A percentile compares a stretch with the other conserved stretches of the same genome.
phyloP scores from a whole-genome alignment of 1,140 invertebrate species.

The Drosophila nikananu region DNA sequence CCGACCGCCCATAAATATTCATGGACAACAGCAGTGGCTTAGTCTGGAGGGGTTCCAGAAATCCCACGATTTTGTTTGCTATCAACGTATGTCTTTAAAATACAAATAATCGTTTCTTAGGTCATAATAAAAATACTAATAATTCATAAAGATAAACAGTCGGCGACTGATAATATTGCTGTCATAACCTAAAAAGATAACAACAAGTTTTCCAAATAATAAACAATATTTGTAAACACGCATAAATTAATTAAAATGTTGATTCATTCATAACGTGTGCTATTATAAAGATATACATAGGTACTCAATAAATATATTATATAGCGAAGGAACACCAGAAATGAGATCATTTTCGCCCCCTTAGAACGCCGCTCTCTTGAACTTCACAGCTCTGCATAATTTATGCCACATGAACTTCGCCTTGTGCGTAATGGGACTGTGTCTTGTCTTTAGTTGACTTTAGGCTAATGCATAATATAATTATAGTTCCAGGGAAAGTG shows the following conservation, averaged over 20 bases:
- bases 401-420: slow-evolving; percentile 41
- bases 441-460: slow-evolving; percentile 43
- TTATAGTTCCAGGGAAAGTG: slow-evolving; percentile 40
- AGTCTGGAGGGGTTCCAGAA: neutral
- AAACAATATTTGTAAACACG: slow-evolving; percentile 18
- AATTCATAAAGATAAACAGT: slow-evolving; percentile 12
- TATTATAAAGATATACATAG: neutral
- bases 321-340: neutral
- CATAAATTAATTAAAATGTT: slow-evolving; percentile 3
- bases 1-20: slow-evolving; percentile 36
- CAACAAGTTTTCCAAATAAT: neutral
- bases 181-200: neutral
- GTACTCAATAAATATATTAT: too few species aligned
- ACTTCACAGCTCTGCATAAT: slow-evolving; percentile 21
- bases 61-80: neutral
- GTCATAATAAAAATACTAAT: neutral
- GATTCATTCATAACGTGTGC: neutral
- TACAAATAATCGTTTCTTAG: neutral
- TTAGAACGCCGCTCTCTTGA: neutral
- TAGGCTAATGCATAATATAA: slow-evolving; percentile 51
- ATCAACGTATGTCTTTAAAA: neutral
- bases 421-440: slow-evolving; percentile 44
- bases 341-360: neutral
- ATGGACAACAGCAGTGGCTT: slow-evolving; percentile 24
- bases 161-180: slow-evolving; percentile 5